These are phyloP conservation scores for Alsophila aescularia DNA, from an alignment of 2,888 invertebrate species.

Conservation along the genomic window DNA sequence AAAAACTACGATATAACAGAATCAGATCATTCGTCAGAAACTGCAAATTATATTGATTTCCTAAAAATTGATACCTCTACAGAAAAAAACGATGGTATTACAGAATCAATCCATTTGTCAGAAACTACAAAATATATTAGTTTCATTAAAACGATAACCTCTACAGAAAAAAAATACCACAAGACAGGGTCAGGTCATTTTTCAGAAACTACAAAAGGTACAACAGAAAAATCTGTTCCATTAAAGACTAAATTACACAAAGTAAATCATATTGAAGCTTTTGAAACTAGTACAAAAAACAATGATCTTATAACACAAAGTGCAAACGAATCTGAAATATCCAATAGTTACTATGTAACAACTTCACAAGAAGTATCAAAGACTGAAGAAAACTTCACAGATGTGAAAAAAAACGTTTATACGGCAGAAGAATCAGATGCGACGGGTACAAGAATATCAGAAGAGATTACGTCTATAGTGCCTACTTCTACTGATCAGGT, in stretches of 20 bases:
- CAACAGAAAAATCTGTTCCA: not conserved
- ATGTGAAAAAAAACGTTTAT: not conserved
- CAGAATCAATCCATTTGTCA: not conserved
- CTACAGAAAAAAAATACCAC: too few species aligned
- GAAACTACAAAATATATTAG: not conserved
- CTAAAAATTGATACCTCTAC: not conserved
- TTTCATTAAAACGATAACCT: too few species aligned
- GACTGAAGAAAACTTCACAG: not conserved
- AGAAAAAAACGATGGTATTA: not conserved
- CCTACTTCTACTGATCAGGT: conserved; percentile 46
- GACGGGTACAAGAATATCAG: not conserved
- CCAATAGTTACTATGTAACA: not conserved
- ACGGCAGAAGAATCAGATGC: not conserved
- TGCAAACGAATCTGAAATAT: not conserved
- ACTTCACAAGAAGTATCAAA: not conserved
- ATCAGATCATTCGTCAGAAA: not conserved
- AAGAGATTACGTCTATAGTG: conserved; percentile 29
- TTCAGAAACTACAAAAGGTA: not conserved
- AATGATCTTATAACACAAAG: not conserved
- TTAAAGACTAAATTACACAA: not conserved
- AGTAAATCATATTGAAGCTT: not conserved
- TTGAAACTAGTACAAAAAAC: not conserved
- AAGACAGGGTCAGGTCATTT: too few species aligned
- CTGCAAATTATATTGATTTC: not conserved
- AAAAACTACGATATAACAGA: not conserved